Percentiles rank a stretch among this genome's conserved stretches.
phyloP scores from a whole-genome alignment of 2,888 invertebrate species.

The Agrochola lychnidis region DNA sequence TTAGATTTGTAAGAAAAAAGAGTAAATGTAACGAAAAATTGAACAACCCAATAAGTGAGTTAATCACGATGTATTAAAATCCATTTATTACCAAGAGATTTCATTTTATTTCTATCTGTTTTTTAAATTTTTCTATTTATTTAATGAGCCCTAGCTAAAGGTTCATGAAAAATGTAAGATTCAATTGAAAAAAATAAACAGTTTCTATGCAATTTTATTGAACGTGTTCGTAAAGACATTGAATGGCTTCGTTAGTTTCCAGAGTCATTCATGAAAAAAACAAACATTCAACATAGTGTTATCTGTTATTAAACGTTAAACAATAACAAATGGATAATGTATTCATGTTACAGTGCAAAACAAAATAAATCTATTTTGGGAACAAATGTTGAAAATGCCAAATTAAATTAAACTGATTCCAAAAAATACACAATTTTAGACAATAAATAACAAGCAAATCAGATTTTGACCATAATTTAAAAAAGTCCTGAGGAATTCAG shows the following conservation, averaged over 20 bases:
- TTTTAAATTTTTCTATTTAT: neutral
- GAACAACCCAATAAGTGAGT: neutral
- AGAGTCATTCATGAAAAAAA: constrained; percentile 25
- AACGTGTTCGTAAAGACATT: neutral
- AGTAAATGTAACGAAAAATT: too few relatives aligned
- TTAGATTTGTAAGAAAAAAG: too few relatives aligned
- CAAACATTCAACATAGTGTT: constrained; percentile 40
- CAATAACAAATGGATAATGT: constrained; percentile 30
- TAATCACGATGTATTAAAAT: neutral
- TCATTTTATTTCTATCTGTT: neutral
- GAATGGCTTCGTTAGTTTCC: neutral
- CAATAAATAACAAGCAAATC: neutral
- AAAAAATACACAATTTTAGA: neutral
- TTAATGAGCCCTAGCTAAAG: neutral
- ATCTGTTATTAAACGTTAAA: constrained; percentile 33
- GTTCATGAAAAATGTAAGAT: too few relatives aligned
- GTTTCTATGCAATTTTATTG: neutral
- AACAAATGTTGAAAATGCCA: neutral
- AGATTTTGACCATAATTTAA: neutral
- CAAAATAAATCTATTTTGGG: neutral
- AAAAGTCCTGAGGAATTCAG: neutral
- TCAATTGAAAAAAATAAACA: neutral
- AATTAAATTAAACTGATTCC: neutral
- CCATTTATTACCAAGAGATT: neutral
- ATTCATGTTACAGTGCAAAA: neutral